Conservation (phyloP, 2,797 vertebrate genomes). For the Xerus rutilus region DNA sequence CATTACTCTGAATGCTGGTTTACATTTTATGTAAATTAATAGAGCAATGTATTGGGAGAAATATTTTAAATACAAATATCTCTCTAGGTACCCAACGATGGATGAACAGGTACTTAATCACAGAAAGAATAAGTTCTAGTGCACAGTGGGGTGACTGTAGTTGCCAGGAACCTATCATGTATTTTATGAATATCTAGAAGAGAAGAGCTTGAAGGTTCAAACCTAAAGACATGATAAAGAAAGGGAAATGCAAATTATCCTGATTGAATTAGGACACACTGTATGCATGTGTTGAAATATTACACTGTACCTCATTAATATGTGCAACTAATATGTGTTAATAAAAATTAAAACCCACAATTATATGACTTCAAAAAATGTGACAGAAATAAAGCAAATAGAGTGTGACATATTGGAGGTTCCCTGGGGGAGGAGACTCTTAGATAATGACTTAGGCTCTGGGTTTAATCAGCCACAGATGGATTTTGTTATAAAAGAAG, state of each 20-base stretch:
- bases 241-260: not conserved
- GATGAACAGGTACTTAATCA: not conserved
- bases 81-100: not conserved
- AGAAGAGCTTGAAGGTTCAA: not conserved
- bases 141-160: not conserved
- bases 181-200: not conserved
- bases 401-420: not conserved
- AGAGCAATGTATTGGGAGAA: not conserved
- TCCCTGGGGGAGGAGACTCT: not conserved
- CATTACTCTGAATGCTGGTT: slow-evolving; percentile 32
- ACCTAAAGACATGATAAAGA: not conserved
- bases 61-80: slow-evolving; percentile 1
- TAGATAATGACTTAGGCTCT: slow-evolving; percentile 35
- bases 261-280: not conserved
- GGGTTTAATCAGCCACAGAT: not conserved
- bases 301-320: not conserved
- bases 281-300: not conserved
- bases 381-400: slow-evolving; percentile 7
- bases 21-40: slow-evolving; percentile 33
- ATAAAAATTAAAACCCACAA: not conserved
- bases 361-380: not conserved
- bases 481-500: slow-evolving; percentile 12
- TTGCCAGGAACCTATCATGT: not conserved
- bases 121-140: not conserved
- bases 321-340: not conserved